These are phyloP conservation scores for Pygoscelis antarcticus DNA, from an alignment of 2,113 vertebrate species.

Conservation along the genomic window DNA sequence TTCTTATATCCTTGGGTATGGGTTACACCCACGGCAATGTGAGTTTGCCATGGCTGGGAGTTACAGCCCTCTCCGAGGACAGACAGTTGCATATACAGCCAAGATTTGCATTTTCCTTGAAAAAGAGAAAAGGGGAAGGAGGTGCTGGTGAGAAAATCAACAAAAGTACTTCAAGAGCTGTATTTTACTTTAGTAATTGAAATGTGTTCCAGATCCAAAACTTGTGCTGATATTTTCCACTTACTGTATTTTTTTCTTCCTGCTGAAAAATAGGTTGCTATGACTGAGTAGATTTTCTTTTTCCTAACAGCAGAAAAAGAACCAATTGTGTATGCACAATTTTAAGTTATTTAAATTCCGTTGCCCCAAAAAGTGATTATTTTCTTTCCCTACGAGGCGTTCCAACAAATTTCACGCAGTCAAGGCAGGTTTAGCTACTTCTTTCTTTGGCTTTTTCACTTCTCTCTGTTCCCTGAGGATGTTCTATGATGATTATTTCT, in stretches of 20 bases:
- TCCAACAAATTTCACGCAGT: constrained; percentile 59
- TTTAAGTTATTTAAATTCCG: constrained; percentile 75
- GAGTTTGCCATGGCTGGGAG: not conserved
- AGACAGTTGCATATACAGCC: not conserved
- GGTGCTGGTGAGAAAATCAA: not conserved
- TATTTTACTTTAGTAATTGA: constrained; percentile 30
- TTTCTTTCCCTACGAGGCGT: constrained; percentile 54
- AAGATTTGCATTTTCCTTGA: not conserved
- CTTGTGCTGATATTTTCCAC: constrained; percentile 6
- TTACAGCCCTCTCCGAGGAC: not conserved
- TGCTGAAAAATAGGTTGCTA: constrained; percentile 11
- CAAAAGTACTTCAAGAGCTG: not conserved
- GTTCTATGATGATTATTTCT: constrained; percentile 71
- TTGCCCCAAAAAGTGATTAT: constrained; percentile 63
- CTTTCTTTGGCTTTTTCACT: constrained; percentile 68
- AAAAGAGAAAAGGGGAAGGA: not conserved
- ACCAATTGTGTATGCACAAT: constrained; percentile 46
- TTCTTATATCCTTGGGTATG: not conserved
- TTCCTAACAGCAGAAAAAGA: constrained; percentile 47
- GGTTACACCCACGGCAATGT: not conserved
- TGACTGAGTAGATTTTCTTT: constrained; percentile 26
- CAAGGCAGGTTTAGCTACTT: constrained; percentile 35
- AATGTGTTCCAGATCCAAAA: not conserved
- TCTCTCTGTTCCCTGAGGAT: constrained; percentile 64
- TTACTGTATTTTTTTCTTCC: not conserved